Percentiles rank a stretch among this genome's conserved stretches.
Evolutionary conservation across 2,888 invertebrate species (phyloP).

Genomic region (Prosopocoilus inquinatus): DNA sequence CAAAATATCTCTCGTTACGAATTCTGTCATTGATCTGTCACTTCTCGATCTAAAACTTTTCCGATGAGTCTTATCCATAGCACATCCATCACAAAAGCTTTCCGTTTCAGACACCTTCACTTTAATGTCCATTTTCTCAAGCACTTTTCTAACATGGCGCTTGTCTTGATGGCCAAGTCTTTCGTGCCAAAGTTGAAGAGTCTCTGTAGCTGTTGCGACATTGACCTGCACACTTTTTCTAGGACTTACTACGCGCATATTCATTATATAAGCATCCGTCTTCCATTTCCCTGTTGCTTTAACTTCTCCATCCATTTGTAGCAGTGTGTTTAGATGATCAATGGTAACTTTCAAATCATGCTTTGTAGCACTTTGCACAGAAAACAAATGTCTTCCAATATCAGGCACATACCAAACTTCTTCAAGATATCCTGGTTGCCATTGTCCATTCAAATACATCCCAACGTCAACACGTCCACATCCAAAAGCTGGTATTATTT

Average conservation of each 20-base stretch:
- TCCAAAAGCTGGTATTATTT: not conserved
- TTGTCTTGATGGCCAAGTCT: not conserved
- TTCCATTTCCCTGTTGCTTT: not conserved
- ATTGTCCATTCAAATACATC: not conserved
- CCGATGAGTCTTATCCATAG: not conserved
- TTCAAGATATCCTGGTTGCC: not conserved
- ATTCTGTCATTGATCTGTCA: conserved; percentile 4
- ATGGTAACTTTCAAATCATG: not conserved
- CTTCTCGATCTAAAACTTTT: not conserved
- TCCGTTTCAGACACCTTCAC: not conserved
- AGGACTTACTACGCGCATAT: too few species aligned
- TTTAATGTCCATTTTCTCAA: not conserved
- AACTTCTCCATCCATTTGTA: not conserved
- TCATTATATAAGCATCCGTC: not conserved
- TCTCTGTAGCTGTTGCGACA: too few species aligned
- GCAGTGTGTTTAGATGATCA: not conserved
- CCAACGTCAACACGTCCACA: not conserved
- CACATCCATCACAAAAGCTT: not conserved
- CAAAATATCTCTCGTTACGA: conserved; percentile 28
- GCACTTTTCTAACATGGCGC: not conserved
- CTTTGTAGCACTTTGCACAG: not conserved
- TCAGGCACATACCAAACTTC: not conserved
- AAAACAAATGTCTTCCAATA: not conserved
- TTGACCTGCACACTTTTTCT: too few species aligned
- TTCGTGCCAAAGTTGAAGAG: not conserved